These are phyloP conservation scores for Brachymystax lenok DNA, from an alignment of 2,797 vertebrate species.

Conservation along the genomic window DNA sequence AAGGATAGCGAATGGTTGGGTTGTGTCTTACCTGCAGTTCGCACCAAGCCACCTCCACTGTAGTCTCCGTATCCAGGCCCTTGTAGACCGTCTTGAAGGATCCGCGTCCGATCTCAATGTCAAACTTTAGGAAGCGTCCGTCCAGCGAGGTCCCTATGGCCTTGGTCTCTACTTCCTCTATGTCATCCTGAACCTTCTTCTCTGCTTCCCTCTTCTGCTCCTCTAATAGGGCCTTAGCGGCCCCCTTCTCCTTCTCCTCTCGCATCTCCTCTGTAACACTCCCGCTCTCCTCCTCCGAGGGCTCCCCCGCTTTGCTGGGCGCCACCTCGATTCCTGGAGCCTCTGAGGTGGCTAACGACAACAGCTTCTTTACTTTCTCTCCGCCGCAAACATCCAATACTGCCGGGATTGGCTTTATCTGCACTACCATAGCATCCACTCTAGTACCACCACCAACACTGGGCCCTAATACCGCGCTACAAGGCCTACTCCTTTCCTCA, in stretches of 20 bases:
- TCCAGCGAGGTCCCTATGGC: conserved; percentile 94
- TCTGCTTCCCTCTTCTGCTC: conserved; percentile 67
- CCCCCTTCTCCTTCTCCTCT: conserved; percentile 51
- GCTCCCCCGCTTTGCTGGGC: conserved; percentile 46
- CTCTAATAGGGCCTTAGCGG: conserved; percentile 20
- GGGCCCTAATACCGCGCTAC: neutral
- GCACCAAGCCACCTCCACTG: conserved; percentile 98
- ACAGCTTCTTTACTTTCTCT: conserved; percentile 15
- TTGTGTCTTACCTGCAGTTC: conserved; percentile 90
- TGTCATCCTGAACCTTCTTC: conserved; percentile 83
- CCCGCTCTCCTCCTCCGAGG: conserved; percentile 6
- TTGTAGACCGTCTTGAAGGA: conserved; percentile 99
- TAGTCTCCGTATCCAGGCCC: conserved; percentile 96
- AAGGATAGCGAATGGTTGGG: conserved; percentile 4
- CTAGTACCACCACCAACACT: conserved; percentile 14
- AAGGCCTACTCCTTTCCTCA: conserved; percentile 16
- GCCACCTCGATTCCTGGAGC: conserved; percentile 34
- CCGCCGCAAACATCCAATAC: conserved; percentile 54
- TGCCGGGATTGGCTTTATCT: conserved; percentile 46
- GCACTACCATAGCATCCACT: conserved; percentile 26
- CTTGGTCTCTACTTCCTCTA: conserved; percentile 95
- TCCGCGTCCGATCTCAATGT: conserved; percentile 96
- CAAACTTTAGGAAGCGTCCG: conserved; percentile 96
- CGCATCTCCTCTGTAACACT: neutral
- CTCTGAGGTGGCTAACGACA: conserved; percentile 3